These are phyloP conservation scores for Drosophila lacteicornis DNA, from an alignment of 1,140 invertebrate species.

Conservation along the genomic window DNA sequence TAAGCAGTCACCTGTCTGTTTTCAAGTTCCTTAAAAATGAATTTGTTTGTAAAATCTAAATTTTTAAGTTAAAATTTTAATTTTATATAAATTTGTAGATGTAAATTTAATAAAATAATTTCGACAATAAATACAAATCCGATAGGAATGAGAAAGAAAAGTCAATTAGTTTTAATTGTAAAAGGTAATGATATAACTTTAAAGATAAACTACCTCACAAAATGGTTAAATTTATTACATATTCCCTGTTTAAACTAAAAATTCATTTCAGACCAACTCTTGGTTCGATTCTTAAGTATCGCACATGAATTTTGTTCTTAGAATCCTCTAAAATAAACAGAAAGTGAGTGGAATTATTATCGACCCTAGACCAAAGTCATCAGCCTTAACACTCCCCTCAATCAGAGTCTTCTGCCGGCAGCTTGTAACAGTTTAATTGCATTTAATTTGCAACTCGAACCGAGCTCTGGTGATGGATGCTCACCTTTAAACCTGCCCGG, in stretches of 20 bases:
- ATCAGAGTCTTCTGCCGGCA: neutral
- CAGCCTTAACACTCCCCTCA: neutral
- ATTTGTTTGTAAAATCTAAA: too few relatives aligned
- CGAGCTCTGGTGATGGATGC: slow-evolving; percentile 45
- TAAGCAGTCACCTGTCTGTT: neutral
- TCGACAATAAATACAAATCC: too few relatives aligned
- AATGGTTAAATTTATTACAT: neutral
- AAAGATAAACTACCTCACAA: neutral
- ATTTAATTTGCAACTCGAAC: slow-evolving; percentile 25
- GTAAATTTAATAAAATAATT: too few relatives aligned
- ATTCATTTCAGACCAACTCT: too few relatives aligned
- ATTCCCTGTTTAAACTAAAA: too few relatives aligned
- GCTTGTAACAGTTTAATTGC: slow-evolving; percentile 28
- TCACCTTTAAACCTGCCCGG: slow-evolving; percentile 61
- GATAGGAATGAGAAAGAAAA: too few relatives aligned
- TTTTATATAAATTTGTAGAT: too few relatives aligned
- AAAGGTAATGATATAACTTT: neutral
- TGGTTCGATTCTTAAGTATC: neutral
- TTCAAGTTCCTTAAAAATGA: too few relatives aligned
- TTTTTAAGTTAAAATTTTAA: too few relatives aligned
- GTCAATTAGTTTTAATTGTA: too few relatives aligned
- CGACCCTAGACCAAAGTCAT: neutral
- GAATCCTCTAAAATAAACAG: neutral
- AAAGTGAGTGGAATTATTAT: neutral
- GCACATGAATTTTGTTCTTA: too few relatives aligned